Evolutionary conservation across 1,140 invertebrate genomes (phyloP), one percentile per base, ranked within the genome.

Genomic region (Panonychus citri): DNA sequence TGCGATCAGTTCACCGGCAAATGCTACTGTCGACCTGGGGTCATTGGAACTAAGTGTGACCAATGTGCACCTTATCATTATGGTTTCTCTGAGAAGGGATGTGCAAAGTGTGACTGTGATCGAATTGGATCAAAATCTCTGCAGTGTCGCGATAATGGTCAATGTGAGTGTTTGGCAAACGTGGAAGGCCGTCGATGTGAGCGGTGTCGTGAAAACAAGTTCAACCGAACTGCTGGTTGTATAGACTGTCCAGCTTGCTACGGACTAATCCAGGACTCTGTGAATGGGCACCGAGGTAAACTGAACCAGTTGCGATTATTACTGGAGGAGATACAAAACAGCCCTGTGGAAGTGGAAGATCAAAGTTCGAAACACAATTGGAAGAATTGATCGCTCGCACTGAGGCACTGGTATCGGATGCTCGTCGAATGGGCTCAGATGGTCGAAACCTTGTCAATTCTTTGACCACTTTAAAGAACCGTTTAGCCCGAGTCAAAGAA

Each of bases 141-240:
- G 3, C 65, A 81, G 48, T 90, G 88, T 70, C 73, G 78, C 59
- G 72, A 78, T 1, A 74, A 73, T 57, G 89, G 89, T 19, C 76
- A 82, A 61, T 96, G 90, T 70, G 78, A 77, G 12, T 96, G 89
- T 71, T 87, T 86, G 71, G 79, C 75, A 59, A 83, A 86, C 67
- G 82, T 82, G 12, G 70, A 75, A 12, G 90, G 90, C 3, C 74
- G 76, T 50, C 78, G 81, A 61, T 97, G 93, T 26, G 84, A 95
- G 65, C 77, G 83, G 27, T 95, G 89, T 66, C 87, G 87, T 68
- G 85, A 91, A 65, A 93, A 94, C 66, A 91, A 87, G 66, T 80
- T 81, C 63, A 80, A 87, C 65, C 74, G 85, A 28, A 81, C 86
- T 61, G 76, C 77, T 42, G 85, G 84, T 15, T 93, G 87, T 65